These are phyloP conservation scores for Pseudomyrmex dendroicus DNA, from an alignment of 1,140 invertebrate species.

Conservation along the genomic window DNA sequence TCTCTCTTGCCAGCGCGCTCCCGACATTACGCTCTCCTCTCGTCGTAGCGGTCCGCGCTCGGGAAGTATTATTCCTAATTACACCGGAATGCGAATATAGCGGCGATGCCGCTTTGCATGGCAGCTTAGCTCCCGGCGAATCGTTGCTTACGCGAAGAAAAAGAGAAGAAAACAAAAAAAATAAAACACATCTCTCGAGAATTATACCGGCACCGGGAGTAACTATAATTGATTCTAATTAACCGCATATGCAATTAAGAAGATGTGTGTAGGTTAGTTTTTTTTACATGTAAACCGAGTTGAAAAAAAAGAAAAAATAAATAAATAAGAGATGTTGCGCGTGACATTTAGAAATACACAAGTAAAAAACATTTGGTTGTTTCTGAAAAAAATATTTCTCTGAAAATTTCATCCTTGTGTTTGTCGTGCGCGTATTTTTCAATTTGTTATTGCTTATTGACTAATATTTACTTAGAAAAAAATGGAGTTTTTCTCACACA, in stretches of 20 bases:
- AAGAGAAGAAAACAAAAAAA: neutral
- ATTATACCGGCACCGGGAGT: slow-evolving; percentile 11
- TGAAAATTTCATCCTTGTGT: too few species aligned
- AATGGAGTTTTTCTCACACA: neutral
- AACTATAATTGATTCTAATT: slow-evolving; percentile 54
- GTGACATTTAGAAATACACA: too few species aligned
- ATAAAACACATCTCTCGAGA: slow-evolving; percentile 40
- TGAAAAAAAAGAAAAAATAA: neutral
- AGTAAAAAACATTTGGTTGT: neutral
- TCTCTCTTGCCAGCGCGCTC: slow-evolving; percentile 13
- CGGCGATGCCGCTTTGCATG: slow-evolving; percentile 47
- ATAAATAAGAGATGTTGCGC: neutral
- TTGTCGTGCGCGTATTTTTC: too few species aligned
- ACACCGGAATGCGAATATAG: slow-evolving; percentile 60
- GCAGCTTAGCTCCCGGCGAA: slow-evolving; percentile 37
- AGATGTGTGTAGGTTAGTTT: neutral
- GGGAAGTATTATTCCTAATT: slow-evolving; percentile 71
- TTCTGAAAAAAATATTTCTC: too few species aligned
- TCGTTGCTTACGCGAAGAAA: slow-evolving; percentile 43
- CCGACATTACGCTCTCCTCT: slow-evolving; percentile 32
- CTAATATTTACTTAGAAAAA: too few species aligned
- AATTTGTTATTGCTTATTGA: too few species aligned
- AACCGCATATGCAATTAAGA: neutral
- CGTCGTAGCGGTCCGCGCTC: slow-evolving; percentile 30
- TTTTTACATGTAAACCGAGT: neutral